These are phyloP conservation scores for Gibbula magus DNA, from an alignment of 2,888 invertebrate species.

Conservation along the genomic window DNA sequence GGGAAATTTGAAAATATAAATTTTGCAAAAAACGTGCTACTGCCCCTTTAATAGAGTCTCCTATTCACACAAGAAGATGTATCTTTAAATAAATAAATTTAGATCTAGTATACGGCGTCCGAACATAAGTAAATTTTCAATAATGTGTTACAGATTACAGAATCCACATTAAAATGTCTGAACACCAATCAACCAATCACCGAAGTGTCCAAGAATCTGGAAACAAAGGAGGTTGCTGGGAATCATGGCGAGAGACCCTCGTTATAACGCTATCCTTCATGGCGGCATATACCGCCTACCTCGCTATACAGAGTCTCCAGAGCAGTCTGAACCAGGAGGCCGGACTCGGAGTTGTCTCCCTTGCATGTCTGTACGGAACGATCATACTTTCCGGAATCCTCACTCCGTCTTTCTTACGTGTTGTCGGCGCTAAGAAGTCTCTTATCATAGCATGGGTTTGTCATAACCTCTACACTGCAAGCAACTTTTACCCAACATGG, in stretches of 20 bases:
- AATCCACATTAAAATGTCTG: no score
- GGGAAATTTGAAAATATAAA: no score
- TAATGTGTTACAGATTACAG: no score
- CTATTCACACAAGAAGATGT: no score
- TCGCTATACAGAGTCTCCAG: conserved; percentile 69
- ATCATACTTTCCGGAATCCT: conserved; percentile 64
- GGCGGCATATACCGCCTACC: conserved; percentile 65
- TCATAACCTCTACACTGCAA: conserved; percentile 58
- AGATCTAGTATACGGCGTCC: no score
- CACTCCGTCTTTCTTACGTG: conserved; percentile 56
- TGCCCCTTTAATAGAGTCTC: no score
- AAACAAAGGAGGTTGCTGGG: not conserved
- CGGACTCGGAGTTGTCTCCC: conserved; percentile 62
- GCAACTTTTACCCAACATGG: conserved; percentile 62
- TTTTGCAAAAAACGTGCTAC: no score
- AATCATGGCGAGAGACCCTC: conserved; percentile 42
- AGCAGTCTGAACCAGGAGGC: conserved; percentile 65
- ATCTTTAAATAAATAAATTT: no score
- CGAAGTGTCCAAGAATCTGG: no score
- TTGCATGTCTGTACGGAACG: conserved; percentile 65
- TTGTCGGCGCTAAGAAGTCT: conserved; percentile 61
- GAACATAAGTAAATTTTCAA: no score
- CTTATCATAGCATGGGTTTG: conserved; percentile 54
- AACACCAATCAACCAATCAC: no score
- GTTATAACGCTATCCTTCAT: conserved; percentile 64